Base-by-base conservation (phyloP, 1,140 invertebrate genomes). In the Lysiphlebus fabarum region DNA sequence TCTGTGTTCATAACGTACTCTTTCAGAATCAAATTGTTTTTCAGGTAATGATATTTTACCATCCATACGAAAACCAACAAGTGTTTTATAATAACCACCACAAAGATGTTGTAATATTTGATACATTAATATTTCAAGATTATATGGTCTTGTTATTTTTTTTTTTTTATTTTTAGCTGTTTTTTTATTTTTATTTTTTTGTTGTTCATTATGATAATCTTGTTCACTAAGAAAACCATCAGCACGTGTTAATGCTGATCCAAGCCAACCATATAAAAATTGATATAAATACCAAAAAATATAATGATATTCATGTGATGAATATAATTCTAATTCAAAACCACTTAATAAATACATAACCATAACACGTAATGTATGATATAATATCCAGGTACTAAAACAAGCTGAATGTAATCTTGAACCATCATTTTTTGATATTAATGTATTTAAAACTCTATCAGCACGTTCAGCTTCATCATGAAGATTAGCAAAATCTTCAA, bases 251-350 rank as follows among this genome's bases (percentile, higher is more conserved):
- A 98, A 81, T 0, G 95, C 91, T 0, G 93, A 96, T 4, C 94
- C 87, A 36, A 97, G 77, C 91, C 95, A 98, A 8, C 91, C 92
- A 73, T 94, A 97, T 5, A 98, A 80, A 76, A 96, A 93, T 80
- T 98, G 95, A 77, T 95, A 95, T 33, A 98, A 79, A 78, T 99
- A 98, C 93, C 93, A 96, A 81, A 89, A 96, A 63, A 96, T 90
- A 71, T 96, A 99, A 68, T 95, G 89, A 78, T 93, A 98, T 81
- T 99, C 96, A 73, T 97, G 95, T n/a, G 90, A 87, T 44, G 92
- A 93, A 81, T 98, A 99, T 0, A 99, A 79, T 74, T 98, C 95
- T 12, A 99, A 80, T 72, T 98, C 95, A 69, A 99, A 94, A 0
- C 96, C 96, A 53, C 92, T 90, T 58, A 98, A 82, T 26, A 97